Base-by-base conservation (phyloP, 2,797 vertebrate species). In the Molossus alvarezi region DNA sequence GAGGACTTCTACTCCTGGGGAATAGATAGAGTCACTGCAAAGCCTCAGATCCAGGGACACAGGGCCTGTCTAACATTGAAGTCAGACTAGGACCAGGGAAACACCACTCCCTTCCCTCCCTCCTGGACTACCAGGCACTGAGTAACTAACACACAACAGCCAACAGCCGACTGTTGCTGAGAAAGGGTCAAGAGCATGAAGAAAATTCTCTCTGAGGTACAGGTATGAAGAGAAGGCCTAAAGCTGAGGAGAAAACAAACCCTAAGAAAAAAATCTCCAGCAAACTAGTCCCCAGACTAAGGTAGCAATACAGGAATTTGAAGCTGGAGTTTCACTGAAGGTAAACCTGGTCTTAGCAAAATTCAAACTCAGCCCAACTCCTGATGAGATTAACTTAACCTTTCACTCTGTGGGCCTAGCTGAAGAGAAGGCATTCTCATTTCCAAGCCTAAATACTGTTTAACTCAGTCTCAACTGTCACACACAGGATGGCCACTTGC, bases 51-150 rank as follows among this genome's bases (percentile, higher is more conserved):
- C 11, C 2, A 79, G 27, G 4, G 37, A 67, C 18, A 53, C 4
- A 48, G 9, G 11, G 11, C n/a, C 37, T 6, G 20, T 25, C 23
- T 45, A 33, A 81, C 8, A 23, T 13, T 18, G 7, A 82, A 12
- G 7, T 12, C 29, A 48, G 45, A 25, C 9, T 23, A 45, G 27
- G 23, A 65, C 8, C 29, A n/a, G 1, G n/a, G 33, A 60, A 51
- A 48, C 17, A 55, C 0, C 2, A 9, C 13, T 0, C 7, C 20
- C 1, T 6, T 1, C 6, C 8, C 23, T 62, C n/a, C 6, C 37
- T 33, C 73, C 57, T 57, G 55, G 23, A 7, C 2, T 1, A 6
- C 11, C 23, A 88, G 80, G 7, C 11, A 37, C 4, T 33, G 17
- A 83, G 33, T 67, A 48, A 58, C 23, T 67, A 48, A 58, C 23